Conservation (phyloP, 2,888 invertebrate species). For the Frankliniella fusca region DNA sequence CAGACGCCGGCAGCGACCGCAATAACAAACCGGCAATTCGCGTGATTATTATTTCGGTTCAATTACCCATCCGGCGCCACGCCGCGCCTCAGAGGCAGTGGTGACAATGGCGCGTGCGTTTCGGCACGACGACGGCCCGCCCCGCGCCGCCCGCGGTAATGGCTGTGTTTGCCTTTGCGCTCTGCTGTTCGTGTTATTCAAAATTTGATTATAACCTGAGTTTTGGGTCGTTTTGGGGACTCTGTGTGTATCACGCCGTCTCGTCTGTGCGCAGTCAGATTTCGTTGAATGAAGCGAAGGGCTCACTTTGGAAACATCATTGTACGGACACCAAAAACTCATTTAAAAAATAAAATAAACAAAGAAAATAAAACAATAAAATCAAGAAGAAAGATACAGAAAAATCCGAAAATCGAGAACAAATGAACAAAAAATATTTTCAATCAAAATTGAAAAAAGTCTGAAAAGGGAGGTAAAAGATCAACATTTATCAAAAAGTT, state of each 20-base stretch:
- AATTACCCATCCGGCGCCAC: neutral
- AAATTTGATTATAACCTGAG: slow-evolving; percentile 18
- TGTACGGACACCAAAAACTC: neutral
- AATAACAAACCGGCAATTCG: neutral
- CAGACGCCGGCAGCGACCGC: too few species aligned
- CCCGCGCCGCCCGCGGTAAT: neutral
- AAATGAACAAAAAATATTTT: too few species aligned
- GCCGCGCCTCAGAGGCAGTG: neutral
- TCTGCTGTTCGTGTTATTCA: neutral
- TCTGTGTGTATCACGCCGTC: neutral
- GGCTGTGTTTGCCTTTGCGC: neutral
- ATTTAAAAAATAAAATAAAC: neutral
- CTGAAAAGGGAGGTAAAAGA: too few species aligned
- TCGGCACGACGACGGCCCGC: neutral
- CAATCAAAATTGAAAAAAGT: too few species aligned
- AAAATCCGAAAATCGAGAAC: too few species aligned
- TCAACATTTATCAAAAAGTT: too few species aligned
- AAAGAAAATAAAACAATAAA: too few species aligned
- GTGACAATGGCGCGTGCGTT: slow-evolving; percentile 8
- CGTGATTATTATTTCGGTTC: neutral
- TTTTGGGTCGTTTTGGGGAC: neutral
- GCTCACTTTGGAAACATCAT: too few species aligned
- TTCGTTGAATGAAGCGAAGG: too few species aligned
- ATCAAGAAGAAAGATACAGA: too few species aligned
- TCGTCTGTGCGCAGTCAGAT: too few species aligned